phyloP scores from a whole-genome alignment of 2,797 vertebrate genomes.

The Gymnopithys bicolor region DNA sequence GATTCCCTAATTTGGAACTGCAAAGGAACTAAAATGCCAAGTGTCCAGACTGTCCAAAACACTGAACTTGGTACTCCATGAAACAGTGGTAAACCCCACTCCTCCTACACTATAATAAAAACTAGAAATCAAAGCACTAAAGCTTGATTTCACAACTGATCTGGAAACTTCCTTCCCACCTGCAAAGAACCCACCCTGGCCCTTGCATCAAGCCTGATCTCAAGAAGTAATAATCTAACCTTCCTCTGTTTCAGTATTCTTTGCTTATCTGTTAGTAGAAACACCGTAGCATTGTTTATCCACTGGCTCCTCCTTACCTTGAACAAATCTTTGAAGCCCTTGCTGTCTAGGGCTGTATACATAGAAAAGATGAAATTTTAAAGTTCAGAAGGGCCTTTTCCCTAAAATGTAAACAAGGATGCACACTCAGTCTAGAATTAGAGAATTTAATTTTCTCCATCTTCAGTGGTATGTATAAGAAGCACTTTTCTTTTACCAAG shows the following conservation, averaged over 20 bases:
- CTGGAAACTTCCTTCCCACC: neutral
- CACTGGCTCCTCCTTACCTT: neutral
- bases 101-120: neutral
- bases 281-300: neutral
- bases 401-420: neutral
- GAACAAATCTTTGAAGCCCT: neutral
- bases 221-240: neutral
- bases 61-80: neutral
- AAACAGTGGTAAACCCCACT: neutral
- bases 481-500: neutral
- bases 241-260: neutral
- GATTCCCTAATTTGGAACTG: neutral
- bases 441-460: neutral
- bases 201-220: neutral
- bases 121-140: neutral
- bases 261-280: neutral
- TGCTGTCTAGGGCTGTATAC: neutral
- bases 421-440: neutral
- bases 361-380: neutral
- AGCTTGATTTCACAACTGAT: neutral
- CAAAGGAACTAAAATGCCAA: neutral
- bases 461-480: neutral
- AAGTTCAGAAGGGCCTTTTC: neutral
- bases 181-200: neutral
- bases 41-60: neutral